Base-by-base conservation (phyloP, 2,888 invertebrate genomes). In the Meandrusa payeni region DNA sequence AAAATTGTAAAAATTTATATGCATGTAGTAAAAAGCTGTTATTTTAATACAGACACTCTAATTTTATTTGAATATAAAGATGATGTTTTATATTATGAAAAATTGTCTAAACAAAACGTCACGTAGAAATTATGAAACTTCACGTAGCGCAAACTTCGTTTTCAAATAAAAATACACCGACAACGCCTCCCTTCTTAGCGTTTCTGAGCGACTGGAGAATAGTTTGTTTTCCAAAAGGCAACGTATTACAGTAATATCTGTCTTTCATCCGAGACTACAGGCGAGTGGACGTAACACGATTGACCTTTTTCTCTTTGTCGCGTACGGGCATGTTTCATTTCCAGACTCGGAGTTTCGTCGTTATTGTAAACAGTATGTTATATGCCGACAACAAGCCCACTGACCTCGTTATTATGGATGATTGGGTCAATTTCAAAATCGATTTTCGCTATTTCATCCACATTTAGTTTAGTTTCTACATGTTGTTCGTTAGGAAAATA, bases 261-360 rank as follows among this genome's bases (percentile, higher is more conserved):
- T 17, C 22, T 29, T 37, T 37, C 37, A 11, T 46, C 42, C 19
- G 31, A 37, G 19, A 19, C 37, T 42, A 36, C 29, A 36, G 41
- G 39, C 27, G 34, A 50, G 44, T 46, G 45, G 42, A 48, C 43
- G 48, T 53, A 53, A 55, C 50, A 37, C 47, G 52, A 55, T 52
- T 52, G 47, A 48, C 53, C 52, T 54, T 55, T 53, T 42, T 50
- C 47, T 49, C 54, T 55, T 54, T 50, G 54, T 55, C 48, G 27
- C 37, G 39, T 19, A 41, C 41, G 48, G 12, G 12, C 17, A 11
- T 33, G 10, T 33, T 41, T 41, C 26, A 41, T 41, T 27, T 41
- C 12, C 20, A 12, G 22, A 20, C 20, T 28, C 22, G 12, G 10
- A 9, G 10, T 34, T 22, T 28, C 34, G 20, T 28, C 20, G 20